Percentiles rank a stretch among this genome's conserved stretches.
phyloP scores from a whole-genome alignment of 2,797 vertebrate species.

The Acrocephalus scirpaceus region DNA sequence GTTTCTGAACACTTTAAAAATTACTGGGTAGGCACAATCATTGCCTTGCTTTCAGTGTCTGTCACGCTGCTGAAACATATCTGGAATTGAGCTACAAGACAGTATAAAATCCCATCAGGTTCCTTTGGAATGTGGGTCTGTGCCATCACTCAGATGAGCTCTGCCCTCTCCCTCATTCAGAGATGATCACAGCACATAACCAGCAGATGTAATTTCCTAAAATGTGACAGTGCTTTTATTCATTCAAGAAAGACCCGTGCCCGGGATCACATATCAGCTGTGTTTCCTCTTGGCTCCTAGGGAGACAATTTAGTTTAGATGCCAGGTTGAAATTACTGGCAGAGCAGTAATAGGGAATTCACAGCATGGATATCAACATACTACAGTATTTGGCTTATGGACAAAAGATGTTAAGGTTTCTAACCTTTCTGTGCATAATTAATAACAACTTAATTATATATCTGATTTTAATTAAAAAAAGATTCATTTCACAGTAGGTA shows the following conservation, averaged over 20 bases:
- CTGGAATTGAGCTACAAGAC: background rate
- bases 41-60: background rate
- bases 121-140: background rate
- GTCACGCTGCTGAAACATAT: background rate
- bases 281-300: slow-evolving; percentile 27
- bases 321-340: slow-evolving; percentile 55
- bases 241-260: slow-evolving; percentile 22
- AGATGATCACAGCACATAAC: slow-evolving; percentile 10
- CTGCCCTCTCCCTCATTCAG: slow-evolving; percentile 7
- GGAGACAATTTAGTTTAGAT: slow-evolving; percentile 48
- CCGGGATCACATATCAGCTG: slow-evolving; percentile 23
- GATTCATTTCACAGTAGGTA: slow-evolving; percentile 18
- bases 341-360: slow-evolving; percentile 41
- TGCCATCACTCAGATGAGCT: background rate
- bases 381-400: slow-evolving; percentile 18
- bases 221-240: slow-evolving; percentile 50
- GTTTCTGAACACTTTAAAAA: background rate
- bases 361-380: slow-evolving; percentile 13
- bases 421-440: slow-evolving; percentile 42
- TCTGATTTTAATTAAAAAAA: slow-evolving; percentile 53
- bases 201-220: slow-evolving; percentile 16
- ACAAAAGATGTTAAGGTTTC: slow-evolving; percentile 40
- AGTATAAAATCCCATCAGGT: background rate
- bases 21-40: background rate
- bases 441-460: slow-evolving; percentile 49